Percentiles rank a stretch among this genome's conserved stretches.
These are phyloP conservation scores for Agrochola macilenta DNA, from an alignment of 2,888 invertebrate genomes.

Conservation along the genomic window DNA sequence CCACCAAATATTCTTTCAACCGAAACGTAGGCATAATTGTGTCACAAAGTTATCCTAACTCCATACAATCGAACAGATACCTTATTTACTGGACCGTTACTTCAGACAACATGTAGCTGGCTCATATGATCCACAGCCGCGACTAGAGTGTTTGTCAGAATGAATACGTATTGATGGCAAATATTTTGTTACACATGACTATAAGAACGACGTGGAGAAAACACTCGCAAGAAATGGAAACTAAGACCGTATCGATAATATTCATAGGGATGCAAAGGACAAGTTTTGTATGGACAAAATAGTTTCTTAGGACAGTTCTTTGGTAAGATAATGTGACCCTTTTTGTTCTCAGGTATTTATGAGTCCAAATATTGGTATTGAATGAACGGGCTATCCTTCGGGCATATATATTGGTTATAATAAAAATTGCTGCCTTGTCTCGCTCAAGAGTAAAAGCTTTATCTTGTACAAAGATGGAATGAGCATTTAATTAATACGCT, in stretches of 20 bases:
- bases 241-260: constrained; percentile 19
- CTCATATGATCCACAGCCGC: constrained; percentile 47
- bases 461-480: not conserved
- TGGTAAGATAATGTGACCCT: not conserved
- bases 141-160: constrained; percentile 60
- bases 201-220: constrained; percentile 32
- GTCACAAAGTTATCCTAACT: constrained; percentile 45
- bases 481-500: not conserved
- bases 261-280: constrained; percentile 1
- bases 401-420: not conserved
- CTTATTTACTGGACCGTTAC: constrained; percentile 58
- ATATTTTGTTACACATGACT: constrained; percentile 55
- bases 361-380: not conserved
- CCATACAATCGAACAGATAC: constrained; percentile 42
- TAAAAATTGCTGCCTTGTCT: not conserved
- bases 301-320: constrained; percentile 9
- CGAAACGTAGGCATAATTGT: constrained; percentile 39
- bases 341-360: not conserved
- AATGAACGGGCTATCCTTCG: not conserved
- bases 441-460: not conserved
- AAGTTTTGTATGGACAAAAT: not conserved
- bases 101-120: constrained; percentile 54
- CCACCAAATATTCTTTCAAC: constrained; percentile 28
- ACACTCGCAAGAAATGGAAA: constrained; percentile 16
- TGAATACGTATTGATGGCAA: constrained; percentile 61